phyloP scores from a whole-genome alignment of 1,140 invertebrate species.

The Trichomalopsis sarcophagae region DNA sequence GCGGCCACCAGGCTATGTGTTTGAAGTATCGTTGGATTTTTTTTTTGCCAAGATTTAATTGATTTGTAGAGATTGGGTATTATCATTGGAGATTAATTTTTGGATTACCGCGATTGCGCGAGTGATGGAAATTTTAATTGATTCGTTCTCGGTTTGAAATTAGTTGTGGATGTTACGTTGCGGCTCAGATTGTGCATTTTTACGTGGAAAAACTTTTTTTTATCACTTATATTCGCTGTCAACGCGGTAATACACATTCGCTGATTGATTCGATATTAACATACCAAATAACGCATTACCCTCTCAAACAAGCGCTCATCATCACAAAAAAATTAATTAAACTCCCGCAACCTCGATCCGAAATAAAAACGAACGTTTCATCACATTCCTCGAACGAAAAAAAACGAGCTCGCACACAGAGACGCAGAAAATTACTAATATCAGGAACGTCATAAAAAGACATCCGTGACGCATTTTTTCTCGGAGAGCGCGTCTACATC shows the following conservation, averaged over 20 bases:
- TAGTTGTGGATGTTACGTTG: no score
- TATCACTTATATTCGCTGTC: no score
- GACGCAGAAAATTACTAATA: slow-evolving; percentile 12
- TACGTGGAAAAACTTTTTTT: no score
- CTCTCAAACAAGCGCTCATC: background rate
- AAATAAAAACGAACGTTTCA: background rate
- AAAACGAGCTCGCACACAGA: background rate
- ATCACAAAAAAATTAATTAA: background rate
- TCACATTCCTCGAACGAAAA: background rate
- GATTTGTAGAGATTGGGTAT: background rate
- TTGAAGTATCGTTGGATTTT: background rate
- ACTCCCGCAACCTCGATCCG: background rate
- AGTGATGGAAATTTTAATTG: no score
- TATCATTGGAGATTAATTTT: background rate
- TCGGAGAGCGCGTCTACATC: background rate
- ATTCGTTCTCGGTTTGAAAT: no score
- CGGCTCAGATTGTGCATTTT: no score
- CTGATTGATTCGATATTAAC: background rate
- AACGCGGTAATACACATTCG: background rate
- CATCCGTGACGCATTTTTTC: slow-evolving; percentile 33
- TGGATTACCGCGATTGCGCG: background rate
- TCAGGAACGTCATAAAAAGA: slow-evolving; percentile 11
- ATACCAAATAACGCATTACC: background rate
- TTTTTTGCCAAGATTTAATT: background rate
- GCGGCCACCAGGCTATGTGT: background rate